A percentile compares a stretch with the other conserved stretches of the same genome.
Conservation (phyloP, 2,797 vertebrate genomes). For the Tinamus major region DNA sequence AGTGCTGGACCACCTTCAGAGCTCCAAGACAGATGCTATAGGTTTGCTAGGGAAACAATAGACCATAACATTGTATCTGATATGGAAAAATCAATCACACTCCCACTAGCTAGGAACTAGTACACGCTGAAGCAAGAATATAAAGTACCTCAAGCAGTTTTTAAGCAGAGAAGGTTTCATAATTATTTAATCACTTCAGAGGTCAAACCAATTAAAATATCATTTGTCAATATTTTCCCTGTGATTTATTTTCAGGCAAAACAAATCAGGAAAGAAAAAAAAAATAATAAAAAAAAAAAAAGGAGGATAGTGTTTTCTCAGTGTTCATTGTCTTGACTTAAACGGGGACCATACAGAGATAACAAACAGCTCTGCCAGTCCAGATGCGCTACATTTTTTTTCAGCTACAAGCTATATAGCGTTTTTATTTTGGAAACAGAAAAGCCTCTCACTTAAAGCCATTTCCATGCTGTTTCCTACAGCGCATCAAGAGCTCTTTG, state of each 20-base stretch:
- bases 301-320: slow-evolving; percentile 46
- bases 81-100: slow-evolving; percentile 80
- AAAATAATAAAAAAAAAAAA: not conserved
- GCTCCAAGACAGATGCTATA: slow-evolving; percentile 74
- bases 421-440: slow-evolving; percentile 9
- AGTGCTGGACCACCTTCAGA: slow-evolving; percentile 51
- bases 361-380: not conserved
- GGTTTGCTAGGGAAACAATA: slow-evolving; percentile 77
- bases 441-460: not conserved
- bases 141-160: slow-evolving; percentile 70
- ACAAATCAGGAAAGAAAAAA: too few relatives aligned
- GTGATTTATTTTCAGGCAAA: slow-evolving; percentile 58
- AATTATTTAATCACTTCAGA: slow-evolving; percentile 78
- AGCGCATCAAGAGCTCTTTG: not conserved
- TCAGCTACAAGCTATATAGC: not conserved
- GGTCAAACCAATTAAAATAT: slow-evolving; percentile 78
- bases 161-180: slow-evolving; percentile 76
- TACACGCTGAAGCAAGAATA: slow-evolving; percentile 67
- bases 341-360: slow-evolving; percentile 36
- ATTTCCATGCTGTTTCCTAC: not conserved
- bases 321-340: slow-evolving; percentile 59
- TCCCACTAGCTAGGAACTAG: slow-evolving; percentile 67
- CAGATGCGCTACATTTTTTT: not conserved
- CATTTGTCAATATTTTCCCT: slow-evolving; percentile 72
- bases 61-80: slow-evolving; percentile 75